Base-by-base conservation (phyloP, 2,888 invertebrate species). In the Agonopterix heracliana region DNA sequence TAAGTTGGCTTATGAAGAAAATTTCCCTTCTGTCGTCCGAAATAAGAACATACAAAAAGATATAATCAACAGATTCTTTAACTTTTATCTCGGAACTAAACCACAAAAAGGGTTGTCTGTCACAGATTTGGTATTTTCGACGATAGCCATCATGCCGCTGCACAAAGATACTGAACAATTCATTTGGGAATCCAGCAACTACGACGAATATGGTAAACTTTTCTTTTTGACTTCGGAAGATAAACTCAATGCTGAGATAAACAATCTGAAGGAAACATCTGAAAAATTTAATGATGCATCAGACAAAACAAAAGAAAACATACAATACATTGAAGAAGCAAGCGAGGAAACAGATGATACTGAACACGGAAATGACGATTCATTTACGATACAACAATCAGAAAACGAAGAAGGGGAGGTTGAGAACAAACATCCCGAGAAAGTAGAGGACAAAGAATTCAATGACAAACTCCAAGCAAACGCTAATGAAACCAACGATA, bases 161-260 rank as follows among this genome's bases (percentile, higher is more conserved):
- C 46, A 51, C 34, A 41, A 36, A 9, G 1, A 13, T 0, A 48
- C 45, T 42, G 63, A 63, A 54, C 41, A 53, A 26, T 50, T 57
- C n/a, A 53, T 60, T 34, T 63, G 54, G 54, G 13, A 45, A 12
- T 41, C 49, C 9, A 11, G 8, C 1, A 48, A 56, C 5, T 63
- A 55, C 26, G 48, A 41, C 17, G 53, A 55, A n/a, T 34, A 51
- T 13, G 63, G 60, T n/a, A 54, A 50, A 10, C 43, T 63, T 46
- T 63, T 61, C 47, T 59, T 54, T 50, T 12, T 61, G 17, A 51
- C 63, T 10, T 56, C 60, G 2, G 59, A 61, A 42, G 57, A 61
- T 13, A 60, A 52, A 46, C 48, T 63, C 10, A 55, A 48, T 44
- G 44, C 36, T 17, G 59, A 59, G 41, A 46, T 57, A 13, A 51